phyloP scores from a whole-genome alignment of 2,113 vertebrate genomes.

The Eudyptes chrysolophus region DNA sequence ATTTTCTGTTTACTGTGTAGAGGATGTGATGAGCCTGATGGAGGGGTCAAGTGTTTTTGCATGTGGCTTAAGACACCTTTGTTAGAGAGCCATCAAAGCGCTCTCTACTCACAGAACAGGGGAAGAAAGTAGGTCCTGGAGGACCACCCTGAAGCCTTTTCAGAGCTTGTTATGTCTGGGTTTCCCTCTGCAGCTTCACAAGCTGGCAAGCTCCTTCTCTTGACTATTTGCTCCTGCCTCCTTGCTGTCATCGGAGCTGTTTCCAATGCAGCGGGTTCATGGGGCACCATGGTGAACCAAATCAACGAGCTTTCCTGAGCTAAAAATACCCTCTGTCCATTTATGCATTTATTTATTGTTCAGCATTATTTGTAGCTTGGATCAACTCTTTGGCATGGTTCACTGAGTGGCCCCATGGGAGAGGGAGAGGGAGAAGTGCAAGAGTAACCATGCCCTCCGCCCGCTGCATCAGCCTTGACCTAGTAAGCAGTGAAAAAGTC shows the following conservation, averaged over 20 bases:
- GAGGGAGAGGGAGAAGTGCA: background rate
- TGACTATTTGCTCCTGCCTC: background rate
- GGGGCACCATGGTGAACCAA: background rate
- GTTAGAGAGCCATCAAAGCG: background rate
- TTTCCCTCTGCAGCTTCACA: background rate
- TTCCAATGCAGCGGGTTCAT: accelerated
- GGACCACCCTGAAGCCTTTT: background rate
- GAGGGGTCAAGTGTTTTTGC: background rate
- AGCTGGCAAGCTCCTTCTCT: background rate
- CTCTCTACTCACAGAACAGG: background rate
- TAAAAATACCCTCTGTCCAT: background rate
- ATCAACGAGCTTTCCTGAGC: background rate
- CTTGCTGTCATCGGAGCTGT: background rate
- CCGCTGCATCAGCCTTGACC: background rate
- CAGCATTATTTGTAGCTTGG: background rate
- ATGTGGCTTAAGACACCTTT: background rate
- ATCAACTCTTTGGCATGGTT: background rate
- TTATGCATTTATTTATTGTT: constrained; percentile 2
- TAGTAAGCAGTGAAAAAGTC: background rate
- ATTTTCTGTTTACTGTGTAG: background rate
- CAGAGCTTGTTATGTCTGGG: background rate
- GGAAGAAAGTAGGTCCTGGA: background rate
- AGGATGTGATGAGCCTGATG: background rate
- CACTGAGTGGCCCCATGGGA: background rate
- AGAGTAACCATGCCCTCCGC: background rate